Evolutionary conservation across 1,140 invertebrate genomes (phyloP).

Genomic region (Eumeta japonica): DNA sequence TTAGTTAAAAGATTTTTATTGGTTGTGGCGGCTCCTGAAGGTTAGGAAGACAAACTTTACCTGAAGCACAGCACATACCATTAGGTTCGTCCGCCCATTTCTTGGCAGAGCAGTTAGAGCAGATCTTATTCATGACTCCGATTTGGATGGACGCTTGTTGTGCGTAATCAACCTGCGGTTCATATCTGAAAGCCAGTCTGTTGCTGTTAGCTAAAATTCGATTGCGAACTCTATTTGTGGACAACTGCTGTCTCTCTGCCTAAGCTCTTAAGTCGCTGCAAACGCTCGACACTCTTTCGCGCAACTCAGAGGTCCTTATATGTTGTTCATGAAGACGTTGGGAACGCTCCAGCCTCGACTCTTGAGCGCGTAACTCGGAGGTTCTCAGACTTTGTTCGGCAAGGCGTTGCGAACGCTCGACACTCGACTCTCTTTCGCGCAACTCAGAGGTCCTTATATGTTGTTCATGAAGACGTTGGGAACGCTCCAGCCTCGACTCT

Average conservation of each 20-base stretch:
- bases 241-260: slow-evolving; percentile 18
- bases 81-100: slow-evolving; percentile 1
- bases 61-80: slow-evolving; percentile 8
- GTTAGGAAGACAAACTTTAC: slow-evolving; percentile 16
- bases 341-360: too few species aligned
- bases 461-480: too few species aligned
- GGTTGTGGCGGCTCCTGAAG: slow-evolving; percentile 14
- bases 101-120: slow-evolving; percentile 19
- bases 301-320: slow-evolving; percentile 9
- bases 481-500: too few species aligned
- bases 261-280: slow-evolving; percentile 14
- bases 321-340: too few species aligned
- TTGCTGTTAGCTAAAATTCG: too few species aligned
- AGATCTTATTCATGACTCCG: slow-evolving; percentile 22
- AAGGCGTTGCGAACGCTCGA: too few species aligned
- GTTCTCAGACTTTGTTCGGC: too few species aligned
- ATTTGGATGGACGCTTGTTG: slow-evolving; percentile 18
- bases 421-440: too few species aligned
- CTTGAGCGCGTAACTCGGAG: too few species aligned
- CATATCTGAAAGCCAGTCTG: too few species aligned
- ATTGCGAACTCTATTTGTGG: slow-evolving; percentile 13
- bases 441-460: slow-evolving; percentile 10
- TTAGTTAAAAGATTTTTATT: slow-evolving; percentile 21
- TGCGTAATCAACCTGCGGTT: slow-evolving; percentile 22
- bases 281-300: slow-evolving; percentile 12